Percentiles rank a stretch among this genome's conserved stretches.
phyloP scores from a whole-genome alignment of 1,140 invertebrate genomes.

The Maniola jurtina region DNA sequence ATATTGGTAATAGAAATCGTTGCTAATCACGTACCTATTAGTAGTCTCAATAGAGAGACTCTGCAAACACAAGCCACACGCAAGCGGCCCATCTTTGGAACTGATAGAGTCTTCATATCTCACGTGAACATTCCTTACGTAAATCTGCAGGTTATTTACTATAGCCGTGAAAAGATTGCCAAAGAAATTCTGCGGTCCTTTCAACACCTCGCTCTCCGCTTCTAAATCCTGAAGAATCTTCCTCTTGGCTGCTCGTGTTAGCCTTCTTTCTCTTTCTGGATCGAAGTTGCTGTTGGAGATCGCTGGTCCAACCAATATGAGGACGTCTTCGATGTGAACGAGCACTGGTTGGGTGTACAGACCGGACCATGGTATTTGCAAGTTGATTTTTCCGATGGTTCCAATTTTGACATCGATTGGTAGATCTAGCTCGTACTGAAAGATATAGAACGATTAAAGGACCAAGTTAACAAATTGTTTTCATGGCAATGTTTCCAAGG shows the following conservation, averaged over 20 bases:
- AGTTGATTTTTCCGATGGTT: constrained; percentile 85
- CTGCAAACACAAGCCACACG: constrained; percentile 89
- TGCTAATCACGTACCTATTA: constrained; percentile 81
- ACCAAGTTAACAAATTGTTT: too few relatives aligned
- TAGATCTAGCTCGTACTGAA: constrained; percentile 88
- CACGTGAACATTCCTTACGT: constrained; percentile 89
- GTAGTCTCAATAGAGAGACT: constrained; percentile 89
- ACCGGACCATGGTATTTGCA: constrained; percentile 89
- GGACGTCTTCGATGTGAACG: constrained; percentile 87
- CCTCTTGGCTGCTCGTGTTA: constrained; percentile 86
- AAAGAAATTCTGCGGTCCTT: constrained; percentile 81
- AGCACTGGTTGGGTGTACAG: constrained; percentile 85
- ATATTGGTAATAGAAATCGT: neutral
- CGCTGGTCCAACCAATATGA: constrained; percentile 86
- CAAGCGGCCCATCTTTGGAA: constrained; percentile 83
- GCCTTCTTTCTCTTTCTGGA: constrained; percentile 85
- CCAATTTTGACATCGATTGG: constrained; percentile 91
- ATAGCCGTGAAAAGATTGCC: constrained; percentile 87
- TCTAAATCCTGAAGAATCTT: constrained; percentile 79
- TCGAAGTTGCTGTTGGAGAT: constrained; percentile 84
- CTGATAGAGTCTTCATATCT: constrained; percentile 89
- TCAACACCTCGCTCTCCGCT: constrained; percentile 74
- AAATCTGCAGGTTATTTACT: constrained; percentile 90
- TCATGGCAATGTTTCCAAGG: too few relatives aligned
- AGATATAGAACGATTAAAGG: constrained; percentile 34